Conservation (phyloP, 2,797 vertebrate species). For the Microctenopoma lineatum region DNA sequence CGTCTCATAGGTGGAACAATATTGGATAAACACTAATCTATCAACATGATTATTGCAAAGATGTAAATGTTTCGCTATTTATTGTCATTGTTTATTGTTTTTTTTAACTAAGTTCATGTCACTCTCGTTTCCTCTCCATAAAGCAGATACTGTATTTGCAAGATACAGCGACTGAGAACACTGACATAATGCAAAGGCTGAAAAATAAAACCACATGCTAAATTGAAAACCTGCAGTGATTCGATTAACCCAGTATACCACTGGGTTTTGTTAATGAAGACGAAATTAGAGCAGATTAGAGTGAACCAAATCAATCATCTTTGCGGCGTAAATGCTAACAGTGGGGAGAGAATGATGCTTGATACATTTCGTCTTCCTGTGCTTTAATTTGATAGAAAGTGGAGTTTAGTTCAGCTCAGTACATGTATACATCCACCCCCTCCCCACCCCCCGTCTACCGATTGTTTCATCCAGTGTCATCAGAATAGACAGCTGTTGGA, state of each 20-base stretch:
- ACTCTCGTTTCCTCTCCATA: background rate
- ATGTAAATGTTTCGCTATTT: background rate
- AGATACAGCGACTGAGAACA: background rate
- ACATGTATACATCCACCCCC: background rate
- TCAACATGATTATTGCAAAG: background rate
- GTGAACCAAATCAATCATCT: background rate
- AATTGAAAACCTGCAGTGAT: background rate
- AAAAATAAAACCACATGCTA: background rate
- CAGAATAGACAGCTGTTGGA: conserved; percentile 19
- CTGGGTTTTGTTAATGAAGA: background rate
- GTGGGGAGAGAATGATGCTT: background rate
- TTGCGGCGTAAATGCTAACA: background rate
- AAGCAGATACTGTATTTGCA: too few relatives aligned
- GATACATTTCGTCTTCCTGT: conserved; percentile 3
- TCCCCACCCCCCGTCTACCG: background rate
- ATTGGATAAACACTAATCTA: conserved; percentile 1
- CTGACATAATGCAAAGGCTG: background rate
- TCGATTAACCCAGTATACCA: background rate
- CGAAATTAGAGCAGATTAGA: background rate
- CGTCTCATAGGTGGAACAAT: conserved; percentile 1
- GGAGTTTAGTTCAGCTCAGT: conserved; percentile 1
- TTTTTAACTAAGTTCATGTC: background rate
- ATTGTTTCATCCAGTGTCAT: conserved; percentile 23
- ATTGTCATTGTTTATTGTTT: background rate
- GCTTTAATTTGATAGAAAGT: conserved; percentile 6